Percentiles rank a stretch among this genome's conserved stretches.
Conservation (phyloP, 2,888 invertebrate species). For the Apomyelois bistriatella region DNA sequence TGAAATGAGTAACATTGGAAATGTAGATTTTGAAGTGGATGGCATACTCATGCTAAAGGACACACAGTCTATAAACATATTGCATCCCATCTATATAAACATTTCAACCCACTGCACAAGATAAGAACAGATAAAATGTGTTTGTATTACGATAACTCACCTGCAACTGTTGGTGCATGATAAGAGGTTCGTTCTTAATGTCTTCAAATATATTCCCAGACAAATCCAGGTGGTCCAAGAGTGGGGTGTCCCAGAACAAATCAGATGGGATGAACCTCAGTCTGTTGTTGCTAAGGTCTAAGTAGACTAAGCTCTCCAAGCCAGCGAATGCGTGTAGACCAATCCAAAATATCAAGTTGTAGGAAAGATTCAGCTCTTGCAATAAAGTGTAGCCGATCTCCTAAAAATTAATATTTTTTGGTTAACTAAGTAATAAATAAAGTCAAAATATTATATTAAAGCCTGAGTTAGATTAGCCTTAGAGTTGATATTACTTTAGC, state of each 20-base stretch:
- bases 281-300: slow-evolving; percentile 82
- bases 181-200: slow-evolving; percentile 74
- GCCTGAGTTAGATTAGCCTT: too few relatives aligned
- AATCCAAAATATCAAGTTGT: slow-evolving; percentile 82
- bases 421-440: too few relatives aligned
- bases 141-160: slow-evolving; percentile 38
- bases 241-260: slow-evolving; percentile 78
- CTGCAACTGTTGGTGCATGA: slow-evolving; percentile 76
- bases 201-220: slow-evolving; percentile 82
- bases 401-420: slow-evolving; percentile 49
- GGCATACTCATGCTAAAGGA: not conserved
- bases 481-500: too few relatives aligned
- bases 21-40: not conserved
- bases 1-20: too few relatives aligned
- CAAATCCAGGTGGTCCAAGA: slow-evolving; percentile 77
- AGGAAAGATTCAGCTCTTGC: slow-evolving; percentile 73
- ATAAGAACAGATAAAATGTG: too few relatives aligned
- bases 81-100: too few relatives aligned
- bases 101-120: too few relatives aligned
- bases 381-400: slow-evolving; percentile 68
- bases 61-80: not conserved
- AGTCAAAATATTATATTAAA: too few relatives aligned
- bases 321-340: slow-evolving; percentile 81
- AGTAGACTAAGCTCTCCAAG: slow-evolving; percentile 63
- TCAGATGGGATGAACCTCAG: slow-evolving; percentile 77